Base-by-base conservation (phyloP, 1,140 invertebrate species). In the Ruditapes philippinarum region DNA sequence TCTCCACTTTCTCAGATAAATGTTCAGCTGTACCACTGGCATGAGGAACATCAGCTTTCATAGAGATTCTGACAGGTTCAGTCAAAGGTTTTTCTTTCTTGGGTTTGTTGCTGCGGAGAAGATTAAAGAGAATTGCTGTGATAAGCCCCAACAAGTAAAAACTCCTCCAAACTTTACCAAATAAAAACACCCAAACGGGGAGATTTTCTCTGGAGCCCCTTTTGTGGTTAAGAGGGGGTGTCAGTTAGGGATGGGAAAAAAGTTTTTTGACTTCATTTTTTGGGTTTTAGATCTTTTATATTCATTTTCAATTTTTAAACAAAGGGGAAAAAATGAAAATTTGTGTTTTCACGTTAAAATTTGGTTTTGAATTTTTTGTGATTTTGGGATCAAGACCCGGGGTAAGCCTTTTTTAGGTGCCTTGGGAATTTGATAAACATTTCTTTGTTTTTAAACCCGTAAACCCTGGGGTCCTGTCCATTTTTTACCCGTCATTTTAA, bases 141-240 rank as follows among this genome's bases (percentile, higher is more conserved):
- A 94, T 82, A 17, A 94, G 83, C 38, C 57, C 84, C n/a, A 95
- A 94, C 57, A 25, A 93, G 76, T 1, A 2, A 93, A 25, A 17
- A 93, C 33, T 0, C 87, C 90, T 19, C 92, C 91, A 4, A 93
- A 40, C 31, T 89, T 74, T 28, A 70, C 57, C 93, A 92, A 17
- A 91, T 80, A 17, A 93, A 92, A 25, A 92, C 76, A 12, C 88
- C 91, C 22, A 86, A 80, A 83, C 51, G 78, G 62, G 9, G 68
- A 42, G 51, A 73, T 54, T 9, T 74, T 7, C 38, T 62, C 28
- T 5, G 62, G 68, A 11, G 36, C 19, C 42, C 51, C 11, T 51
- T 51, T 51, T 28, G 54, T 68, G 17, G 68, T 89, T 22, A 73
- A 42, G 17, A 17, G 9, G 36, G 40, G n/a, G 12, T 11, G 11